Evolutionary conservation across 2,797 vertebrate species (phyloP).

Genomic region (Eupleurogrammus muticus): DNA sequence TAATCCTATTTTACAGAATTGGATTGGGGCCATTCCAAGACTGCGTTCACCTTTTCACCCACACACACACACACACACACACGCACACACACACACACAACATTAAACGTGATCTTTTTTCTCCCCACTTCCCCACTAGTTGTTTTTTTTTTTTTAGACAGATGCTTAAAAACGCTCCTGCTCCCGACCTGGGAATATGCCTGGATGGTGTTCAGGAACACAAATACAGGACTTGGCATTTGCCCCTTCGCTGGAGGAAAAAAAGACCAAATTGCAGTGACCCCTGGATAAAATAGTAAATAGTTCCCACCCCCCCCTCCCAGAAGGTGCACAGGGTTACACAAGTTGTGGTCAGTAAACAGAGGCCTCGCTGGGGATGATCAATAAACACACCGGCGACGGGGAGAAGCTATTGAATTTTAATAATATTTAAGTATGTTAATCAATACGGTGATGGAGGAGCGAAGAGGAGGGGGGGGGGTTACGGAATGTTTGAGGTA

Average conservation of each 20-base stretch:
- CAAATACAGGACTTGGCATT: slow-evolving; percentile 37
- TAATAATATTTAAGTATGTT: slow-evolving; percentile 43
- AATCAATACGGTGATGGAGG: slow-evolving; percentile 44
- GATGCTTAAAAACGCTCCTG: slow-evolving; percentile 18
- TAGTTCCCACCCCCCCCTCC: no score
- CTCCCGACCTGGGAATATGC: slow-evolving; percentile 18
- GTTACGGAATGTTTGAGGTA: slow-evolving; percentile 4
- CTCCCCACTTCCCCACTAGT: slow-evolving; percentile 1
- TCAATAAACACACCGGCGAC: slow-evolving; percentile 29
- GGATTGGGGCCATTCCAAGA: slow-evolving; percentile 18
- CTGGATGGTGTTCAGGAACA: slow-evolving; percentile 30
- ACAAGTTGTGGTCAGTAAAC: slow-evolving; percentile 41
- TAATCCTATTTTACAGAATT: slow-evolving; percentile 43
- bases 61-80: slow-evolving; percentile 1
- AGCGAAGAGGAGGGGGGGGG: slow-evolving; percentile 13
- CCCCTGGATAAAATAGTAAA: slow-evolving; percentile 35
- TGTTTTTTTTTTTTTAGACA: slow-evolving; percentile 23
- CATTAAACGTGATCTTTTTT: background rate
- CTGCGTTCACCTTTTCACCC: slow-evolving; percentile 18
- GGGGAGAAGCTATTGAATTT: slow-evolving; percentile 36
- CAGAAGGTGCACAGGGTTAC: slow-evolving; percentile 25
- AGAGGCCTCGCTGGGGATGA: slow-evolving; percentile 29
- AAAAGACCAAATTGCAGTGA: slow-evolving; percentile 14
- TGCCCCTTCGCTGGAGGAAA: slow-evolving; percentile 1
- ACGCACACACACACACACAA: no score